Evolutionary conservation across 2,113 vertebrate species (phyloP).

Genomic region (Bufo gargarizans): DNA sequence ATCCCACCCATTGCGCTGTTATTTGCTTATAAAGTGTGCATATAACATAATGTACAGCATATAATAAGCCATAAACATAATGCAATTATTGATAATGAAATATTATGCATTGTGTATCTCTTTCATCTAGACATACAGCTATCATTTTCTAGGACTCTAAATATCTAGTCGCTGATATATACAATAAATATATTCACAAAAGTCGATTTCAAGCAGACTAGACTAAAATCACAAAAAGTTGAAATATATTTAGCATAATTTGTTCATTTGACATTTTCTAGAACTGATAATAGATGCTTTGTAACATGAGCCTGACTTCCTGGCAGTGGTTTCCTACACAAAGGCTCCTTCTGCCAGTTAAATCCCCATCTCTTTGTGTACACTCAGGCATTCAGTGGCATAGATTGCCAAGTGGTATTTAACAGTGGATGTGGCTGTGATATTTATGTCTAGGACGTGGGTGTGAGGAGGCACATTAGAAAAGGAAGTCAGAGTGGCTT

Average conservation of each 20-base stretch:
- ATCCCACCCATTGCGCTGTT: background rate
- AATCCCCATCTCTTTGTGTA: conserved; percentile 34
- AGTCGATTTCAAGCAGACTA: background rate
- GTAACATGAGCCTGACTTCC: conserved; percentile 44
- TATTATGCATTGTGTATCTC: background rate
- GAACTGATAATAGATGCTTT: conserved; percentile 46
- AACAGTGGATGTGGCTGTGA: conserved; percentile 51
- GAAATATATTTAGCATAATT: conserved; percentile 49
- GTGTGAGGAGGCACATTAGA: conserved; percentile 17
- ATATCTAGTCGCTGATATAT: background rate
- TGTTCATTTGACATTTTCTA: conserved; percentile 54
- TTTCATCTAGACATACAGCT: background rate
- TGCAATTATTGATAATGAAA: background rate
- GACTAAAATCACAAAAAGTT: conserved; percentile 38
- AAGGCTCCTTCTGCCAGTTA: conserved; percentile 43
- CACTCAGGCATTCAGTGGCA: conserved; percentile 27
- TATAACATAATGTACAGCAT: background rate
- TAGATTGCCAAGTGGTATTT: conserved; percentile 49
- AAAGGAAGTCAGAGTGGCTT: conserved; percentile 14
- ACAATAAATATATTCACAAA: conserved; percentile 23
- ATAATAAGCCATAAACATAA: background rate
- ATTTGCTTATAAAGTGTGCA: background rate
- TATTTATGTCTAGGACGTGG: conserved; percentile 49
- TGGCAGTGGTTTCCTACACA: conserved; percentile 51
- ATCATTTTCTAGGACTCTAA: background rate